Base-by-base conservation (phyloP, 1,140 invertebrate genomes). In the Leptopilina boulardi region DNA sequence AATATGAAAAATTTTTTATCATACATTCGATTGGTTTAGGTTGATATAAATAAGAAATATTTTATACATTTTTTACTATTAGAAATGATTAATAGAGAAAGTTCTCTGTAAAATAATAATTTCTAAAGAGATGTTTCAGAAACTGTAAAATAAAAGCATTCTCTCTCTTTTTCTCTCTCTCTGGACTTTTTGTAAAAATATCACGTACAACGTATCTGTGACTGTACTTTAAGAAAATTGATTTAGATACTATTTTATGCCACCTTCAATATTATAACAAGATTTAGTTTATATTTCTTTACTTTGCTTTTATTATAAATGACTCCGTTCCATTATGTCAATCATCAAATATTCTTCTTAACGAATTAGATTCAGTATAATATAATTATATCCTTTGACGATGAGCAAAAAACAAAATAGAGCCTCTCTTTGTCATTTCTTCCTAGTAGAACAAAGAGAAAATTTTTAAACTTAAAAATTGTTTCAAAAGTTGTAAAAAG, bases 161-260 rank as follows among this genome's bases (percentile, higher is more conserved):
- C n/a, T n/a, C n/a, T n/a, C n/a, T n/a, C 11, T 47, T 47, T 26
- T n/a, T 11, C n/a, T n/a, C n/a, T n/a, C n/a, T n/a, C n/a, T n/a
- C n/a, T n/a, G n/a, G 2, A 30, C 23, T 23, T 66, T n/a, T 66
- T 66, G 59, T 66, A 30, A 66, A 23, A 30, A 23, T 5, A 3
- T 23, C 59, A 66, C 59, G 59, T 66, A 66, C 59, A 66, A 66
- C 23, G 11, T 66, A 66, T 66, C 59, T 26, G 23, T 66, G 56
- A 15, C 56, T 66, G 21, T 66, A 26, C 56, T 26, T 23, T 15
- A 13, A 66, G 56, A 23, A 66, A 66, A 66, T 66, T 66, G 59
- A 66, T 66, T 66, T 66, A 66, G 59, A 66, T n/a, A n/a, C 59
- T 66, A 30, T 66, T 66, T 30, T 30, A n/a, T 30, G 59, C 23